A percentile compares a stretch with the other conserved stretches of the same genome.
Evolutionary conservation across 2,797 vertebrate genomes (phyloP).

Genomic region (Sebastes iracundus): DNA sequence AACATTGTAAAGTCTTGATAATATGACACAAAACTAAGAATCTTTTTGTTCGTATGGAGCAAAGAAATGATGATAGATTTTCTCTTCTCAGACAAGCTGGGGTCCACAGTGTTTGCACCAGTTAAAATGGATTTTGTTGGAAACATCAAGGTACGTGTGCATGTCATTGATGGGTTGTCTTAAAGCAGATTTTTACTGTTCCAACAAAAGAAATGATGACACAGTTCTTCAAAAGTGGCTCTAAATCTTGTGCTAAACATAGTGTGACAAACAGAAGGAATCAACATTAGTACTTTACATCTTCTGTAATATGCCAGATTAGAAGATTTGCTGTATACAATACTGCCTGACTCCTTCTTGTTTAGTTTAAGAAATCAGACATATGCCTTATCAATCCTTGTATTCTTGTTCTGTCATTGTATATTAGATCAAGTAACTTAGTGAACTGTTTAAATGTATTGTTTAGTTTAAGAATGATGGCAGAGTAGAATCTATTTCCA

Average conservation of each 20-base stretch:
- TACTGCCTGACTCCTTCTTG: neutral
- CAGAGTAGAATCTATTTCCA: neutral
- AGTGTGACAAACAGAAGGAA: neutral
- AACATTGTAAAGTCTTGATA: neutral
- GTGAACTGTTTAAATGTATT: neutral
- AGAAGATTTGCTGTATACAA: neutral
- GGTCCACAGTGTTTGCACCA: slow-evolving; percentile 97
- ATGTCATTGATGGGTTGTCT: neutral
- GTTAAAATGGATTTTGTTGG: slow-evolving; percentile 99
- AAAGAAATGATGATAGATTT: slow-evolving; percentile 61
- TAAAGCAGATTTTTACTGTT: neutral
- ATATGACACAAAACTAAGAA: neutral
- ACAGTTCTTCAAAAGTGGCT: neutral
- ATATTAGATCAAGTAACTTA: neutral
- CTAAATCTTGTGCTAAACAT: neutral
- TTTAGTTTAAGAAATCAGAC: neutral
- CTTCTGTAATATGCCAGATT: neutral
- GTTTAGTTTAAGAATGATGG: neutral
- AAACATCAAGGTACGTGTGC: slow-evolving; percentile 93
- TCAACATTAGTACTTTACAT: neutral
- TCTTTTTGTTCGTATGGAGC: neutral
- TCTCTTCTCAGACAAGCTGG: slow-evolving; percentile 89
- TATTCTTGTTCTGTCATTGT: neutral
- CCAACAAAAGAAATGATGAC: neutral
- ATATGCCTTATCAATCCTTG: neutral